Evolutionary conservation across 2,797 vertebrate genomes (phyloP).

Genomic region (Silurus aristotelis): DNA sequence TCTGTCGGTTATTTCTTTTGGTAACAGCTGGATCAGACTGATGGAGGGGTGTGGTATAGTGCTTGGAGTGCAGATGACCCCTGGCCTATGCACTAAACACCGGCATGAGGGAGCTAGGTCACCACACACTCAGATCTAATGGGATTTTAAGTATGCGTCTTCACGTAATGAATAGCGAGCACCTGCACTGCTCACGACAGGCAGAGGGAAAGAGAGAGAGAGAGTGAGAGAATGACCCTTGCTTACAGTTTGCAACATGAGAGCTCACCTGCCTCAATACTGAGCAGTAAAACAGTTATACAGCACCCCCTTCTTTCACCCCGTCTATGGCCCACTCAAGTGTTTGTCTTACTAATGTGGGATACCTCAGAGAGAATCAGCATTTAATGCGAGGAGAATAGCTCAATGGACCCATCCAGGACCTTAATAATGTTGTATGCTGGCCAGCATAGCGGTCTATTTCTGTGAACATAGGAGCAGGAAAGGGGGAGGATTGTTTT

Average conservation of each 20-base stretch:
- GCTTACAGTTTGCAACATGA: constrained; percentile 53
- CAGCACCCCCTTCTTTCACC: constrained; percentile 35
- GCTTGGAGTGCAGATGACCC: constrained; percentile 56
- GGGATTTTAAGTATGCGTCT: constrained; percentile 76
- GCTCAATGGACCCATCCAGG: constrained; percentile 60
- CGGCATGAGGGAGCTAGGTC: constrained; percentile 65
- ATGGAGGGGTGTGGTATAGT: constrained; percentile 33
- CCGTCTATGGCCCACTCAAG: constrained; percentile 57
- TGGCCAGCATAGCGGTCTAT: constrained; percentile 51
- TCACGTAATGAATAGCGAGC: constrained; percentile 71
- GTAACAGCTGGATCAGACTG: constrained; percentile 36
- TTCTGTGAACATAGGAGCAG: constrained; percentile 58
- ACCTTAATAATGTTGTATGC: constrained; percentile 63
- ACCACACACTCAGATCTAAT: constrained; percentile 62
- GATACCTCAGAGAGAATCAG: constrained; percentile 67
- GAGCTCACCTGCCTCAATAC: constrained; percentile 53
- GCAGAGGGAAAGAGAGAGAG: constrained; percentile 53
- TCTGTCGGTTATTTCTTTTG: constrained; percentile 25
- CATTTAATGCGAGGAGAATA: constrained; percentile 64
- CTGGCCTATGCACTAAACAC: constrained; percentile 54
- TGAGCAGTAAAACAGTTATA: constrained; percentile 46
- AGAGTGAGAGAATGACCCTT: constrained; percentile 47
- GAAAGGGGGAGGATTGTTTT: constrained; percentile 80
- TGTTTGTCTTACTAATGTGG: constrained; percentile 75
- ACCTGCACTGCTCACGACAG: constrained; percentile 71